These are phyloP conservation scores for Desmodus rotundus DNA, from an alignment of 2,113 vertebrate genomes.

Conservation along the genomic window DNA sequence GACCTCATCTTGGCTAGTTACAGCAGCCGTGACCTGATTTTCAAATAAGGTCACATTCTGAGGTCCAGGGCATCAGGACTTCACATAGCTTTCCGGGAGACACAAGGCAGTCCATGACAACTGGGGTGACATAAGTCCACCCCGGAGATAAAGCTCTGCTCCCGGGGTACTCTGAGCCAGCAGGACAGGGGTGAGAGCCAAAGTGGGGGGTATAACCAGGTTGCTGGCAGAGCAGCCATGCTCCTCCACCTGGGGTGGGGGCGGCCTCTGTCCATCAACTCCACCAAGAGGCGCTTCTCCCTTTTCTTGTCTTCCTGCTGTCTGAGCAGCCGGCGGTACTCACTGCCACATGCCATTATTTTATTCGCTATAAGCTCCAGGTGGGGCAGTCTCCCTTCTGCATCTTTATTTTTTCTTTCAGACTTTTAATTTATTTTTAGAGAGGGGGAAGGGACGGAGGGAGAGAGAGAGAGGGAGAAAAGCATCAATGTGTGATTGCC, in stretches of 20 bases:
- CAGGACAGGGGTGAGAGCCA: background rate
- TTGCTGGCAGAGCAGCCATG: background rate
- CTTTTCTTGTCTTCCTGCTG: background rate
- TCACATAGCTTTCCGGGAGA: background rate
- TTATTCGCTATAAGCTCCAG: background rate
- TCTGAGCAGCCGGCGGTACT: background rate
- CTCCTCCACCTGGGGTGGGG: no score
- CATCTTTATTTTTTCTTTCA: no score
- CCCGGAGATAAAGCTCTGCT: background rate
- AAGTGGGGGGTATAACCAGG: background rate
- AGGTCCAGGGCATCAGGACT: background rate
- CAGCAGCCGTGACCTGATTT: background rate
- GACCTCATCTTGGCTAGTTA: background rate
- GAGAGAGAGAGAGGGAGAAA: no score
- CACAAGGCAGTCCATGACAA: background rate
- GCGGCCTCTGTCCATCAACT: fast-evolving
- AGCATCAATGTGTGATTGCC: no score
- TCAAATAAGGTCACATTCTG: background rate
- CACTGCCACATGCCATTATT: background rate
- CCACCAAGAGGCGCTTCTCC: fast-evolving
- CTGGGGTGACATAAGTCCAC: background rate
- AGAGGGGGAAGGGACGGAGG: no score
- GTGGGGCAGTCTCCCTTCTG: background rate
- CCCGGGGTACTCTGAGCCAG: background rate
- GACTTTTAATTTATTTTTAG: no score